Conservation (phyloP, 2,113 vertebrate genomes). For the Tauraco erythrolophus region DNA sequence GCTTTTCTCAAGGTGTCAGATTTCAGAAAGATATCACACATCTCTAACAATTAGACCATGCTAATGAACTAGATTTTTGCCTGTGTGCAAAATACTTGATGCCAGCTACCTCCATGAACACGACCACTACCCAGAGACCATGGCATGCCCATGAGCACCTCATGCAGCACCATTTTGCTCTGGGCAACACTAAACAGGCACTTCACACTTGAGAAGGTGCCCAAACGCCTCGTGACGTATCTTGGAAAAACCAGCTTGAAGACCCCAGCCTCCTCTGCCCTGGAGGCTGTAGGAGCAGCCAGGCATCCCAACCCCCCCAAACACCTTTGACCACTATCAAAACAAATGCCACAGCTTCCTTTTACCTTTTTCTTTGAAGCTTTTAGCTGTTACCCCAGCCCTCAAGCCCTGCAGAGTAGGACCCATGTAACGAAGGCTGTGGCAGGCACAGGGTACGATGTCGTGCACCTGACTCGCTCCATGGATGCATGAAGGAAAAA, state of each 20-base stretch:
- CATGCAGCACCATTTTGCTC: neutral
- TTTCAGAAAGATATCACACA: neutral
- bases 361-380: neutral
- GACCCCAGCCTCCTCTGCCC: neutral
- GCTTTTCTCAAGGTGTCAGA: neutral
- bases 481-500: fast-evolving
- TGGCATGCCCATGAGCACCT: fast-evolving
- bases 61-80: neutral
- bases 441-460: neutral
- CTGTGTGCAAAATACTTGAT: neutral
- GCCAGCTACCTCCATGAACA: neutral
- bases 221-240: neutral
- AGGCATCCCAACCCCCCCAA: neutral
- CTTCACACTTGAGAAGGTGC: neutral
- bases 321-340: neutral
- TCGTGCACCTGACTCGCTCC: neutral
- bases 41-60: neutral
- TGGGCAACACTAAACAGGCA: neutral
- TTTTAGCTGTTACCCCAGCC: neutral
- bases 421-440: neutral
- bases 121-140: neutral
- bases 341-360: neutral
- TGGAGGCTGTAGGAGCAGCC: neutral
- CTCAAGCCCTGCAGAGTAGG: neutral
- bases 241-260: neutral